These are phyloP conservation scores for Xanthia togata DNA, from an alignment of 2,888 invertebrate genomes.

Conservation along the genomic window DNA sequence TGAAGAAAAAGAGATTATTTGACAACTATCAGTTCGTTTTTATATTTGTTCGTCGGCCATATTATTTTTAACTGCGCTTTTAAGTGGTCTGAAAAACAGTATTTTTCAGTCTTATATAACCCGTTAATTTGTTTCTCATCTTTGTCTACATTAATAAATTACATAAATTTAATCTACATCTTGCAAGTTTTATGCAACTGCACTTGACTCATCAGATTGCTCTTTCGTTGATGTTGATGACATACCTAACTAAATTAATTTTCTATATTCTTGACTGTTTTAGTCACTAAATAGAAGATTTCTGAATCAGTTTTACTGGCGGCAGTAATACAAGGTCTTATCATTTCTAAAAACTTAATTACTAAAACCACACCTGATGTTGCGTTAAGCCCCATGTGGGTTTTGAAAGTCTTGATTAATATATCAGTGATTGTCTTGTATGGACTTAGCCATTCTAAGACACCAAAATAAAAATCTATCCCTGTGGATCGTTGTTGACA, in stretches of 20 bases:
- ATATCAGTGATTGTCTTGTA: slow-evolving; percentile 12
- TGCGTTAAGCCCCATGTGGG: not conserved
- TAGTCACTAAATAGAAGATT: slow-evolving; percentile 3
- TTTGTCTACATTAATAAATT: no score
- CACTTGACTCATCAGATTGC: slow-evolving; percentile 14
- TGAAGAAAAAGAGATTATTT: not conserved
- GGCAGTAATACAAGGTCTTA: slow-evolving; percentile 17
- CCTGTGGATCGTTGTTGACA: not conserved
- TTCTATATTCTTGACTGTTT: not conserved
- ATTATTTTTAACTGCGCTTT: not conserved
- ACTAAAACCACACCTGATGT: slow-evolving; percentile 5
- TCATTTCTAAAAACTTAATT: slow-evolving; percentile 19
- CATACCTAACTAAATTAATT: slow-evolving; percentile 1
- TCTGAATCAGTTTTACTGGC: slow-evolving; percentile 9
- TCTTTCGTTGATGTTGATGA: slow-evolving; percentile 9
- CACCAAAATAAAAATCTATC: not conserved
- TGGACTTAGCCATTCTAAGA: not conserved
- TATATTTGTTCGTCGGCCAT: not conserved
- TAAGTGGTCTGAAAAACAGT: not conserved
- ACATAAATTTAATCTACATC: not conserved
- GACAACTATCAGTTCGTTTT: not conserved
- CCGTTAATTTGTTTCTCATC: slow-evolving; percentile 35
- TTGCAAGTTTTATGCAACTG: slow-evolving; percentile 48
- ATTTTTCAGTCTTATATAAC: slow-evolving; percentile 5
- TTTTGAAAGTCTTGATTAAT: slow-evolving; percentile 30